These are phyloP conservation scores for Molossus alvarezi DNA, from an alignment of 2,797 vertebrate species.

Conservation along the genomic window DNA sequence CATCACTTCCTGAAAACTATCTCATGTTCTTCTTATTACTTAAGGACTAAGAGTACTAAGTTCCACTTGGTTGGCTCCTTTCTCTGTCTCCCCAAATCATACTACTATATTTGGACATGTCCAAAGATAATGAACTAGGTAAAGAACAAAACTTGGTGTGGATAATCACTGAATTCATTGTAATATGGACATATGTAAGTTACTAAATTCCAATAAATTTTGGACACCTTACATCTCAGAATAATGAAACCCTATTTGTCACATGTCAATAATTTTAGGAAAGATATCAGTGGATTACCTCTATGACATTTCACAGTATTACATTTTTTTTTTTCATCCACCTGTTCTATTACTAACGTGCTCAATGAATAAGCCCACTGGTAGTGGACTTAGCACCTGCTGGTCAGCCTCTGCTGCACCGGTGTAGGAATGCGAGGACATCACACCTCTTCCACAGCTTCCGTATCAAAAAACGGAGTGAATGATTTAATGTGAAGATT, in stretches of 20 bases:
- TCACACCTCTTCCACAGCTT: not conserved
- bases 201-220: not conserved
- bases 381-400: not conserved
- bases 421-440: not conserved
- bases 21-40: not conserved
- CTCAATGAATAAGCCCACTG: not conserved
- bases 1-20: not conserved
- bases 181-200: not conserved
- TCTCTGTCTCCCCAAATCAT: not conserved
- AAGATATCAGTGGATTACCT: not conserved
- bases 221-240: not conserved
- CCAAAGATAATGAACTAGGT: not conserved
- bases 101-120: not conserved
- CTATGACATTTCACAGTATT: not conserved
- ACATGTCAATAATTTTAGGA: not conserved
- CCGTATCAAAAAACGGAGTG: not conserved
- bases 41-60: not conserved
- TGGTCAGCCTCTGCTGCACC: not conserved
- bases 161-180: not conserved
- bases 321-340: not conserved
- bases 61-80: not conserved
- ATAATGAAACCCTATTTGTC: not conserved
- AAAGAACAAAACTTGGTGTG: not conserved
- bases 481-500: not conserved
- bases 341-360: not conserved